Conservation (phyloP, 1,140 invertebrate species). For the Drosophila paulistorum region DNA sequence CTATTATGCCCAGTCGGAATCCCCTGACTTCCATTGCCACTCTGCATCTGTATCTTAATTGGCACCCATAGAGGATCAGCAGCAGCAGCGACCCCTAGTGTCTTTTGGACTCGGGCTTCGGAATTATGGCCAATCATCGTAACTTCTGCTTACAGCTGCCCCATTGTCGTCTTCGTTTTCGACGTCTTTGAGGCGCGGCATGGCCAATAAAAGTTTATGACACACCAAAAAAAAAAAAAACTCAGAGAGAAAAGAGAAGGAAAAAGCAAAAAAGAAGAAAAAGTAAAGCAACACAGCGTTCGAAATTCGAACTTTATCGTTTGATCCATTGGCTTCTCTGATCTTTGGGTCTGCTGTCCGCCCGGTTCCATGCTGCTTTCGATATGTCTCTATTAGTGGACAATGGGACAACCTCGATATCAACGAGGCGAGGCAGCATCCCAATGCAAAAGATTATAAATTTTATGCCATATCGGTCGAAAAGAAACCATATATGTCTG, state of each 20-base stretch:
- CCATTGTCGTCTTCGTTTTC: constrained; percentile 30
- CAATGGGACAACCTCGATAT: constrained; percentile 22
- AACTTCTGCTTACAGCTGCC: constrained; percentile 55
- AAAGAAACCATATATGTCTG: constrained; percentile 5
- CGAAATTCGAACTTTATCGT: constrained; percentile 46
- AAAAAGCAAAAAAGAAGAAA: not conserved
- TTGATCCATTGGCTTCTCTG: constrained; percentile 45
- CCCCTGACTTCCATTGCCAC: constrained; percentile 17
- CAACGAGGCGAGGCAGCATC: constrained; percentile 28
- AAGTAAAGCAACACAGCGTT: constrained; percentile 44
- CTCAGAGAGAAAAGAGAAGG: no score
- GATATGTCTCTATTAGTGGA: constrained; percentile 60
- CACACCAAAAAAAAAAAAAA: constrained; percentile 16
- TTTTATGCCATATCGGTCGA: constrained; percentile 38
- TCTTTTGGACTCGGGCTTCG: constrained; percentile 27
- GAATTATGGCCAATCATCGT: constrained; percentile 58
- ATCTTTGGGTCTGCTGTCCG: not conserved
- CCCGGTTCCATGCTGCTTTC: constrained; percentile 18
- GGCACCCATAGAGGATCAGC: constrained; percentile 50
- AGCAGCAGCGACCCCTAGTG: constrained; percentile 46
- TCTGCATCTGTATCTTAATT: constrained; percentile 51
- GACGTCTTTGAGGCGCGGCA: constrained; percentile 42
- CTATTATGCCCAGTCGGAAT: constrained; percentile 22
- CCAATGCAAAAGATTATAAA: constrained; percentile 58
- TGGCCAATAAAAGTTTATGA: constrained; percentile 56